Base-by-base conservation (phyloP, 2,797 vertebrate genomes). In the Eremophila alpestris region DNA sequence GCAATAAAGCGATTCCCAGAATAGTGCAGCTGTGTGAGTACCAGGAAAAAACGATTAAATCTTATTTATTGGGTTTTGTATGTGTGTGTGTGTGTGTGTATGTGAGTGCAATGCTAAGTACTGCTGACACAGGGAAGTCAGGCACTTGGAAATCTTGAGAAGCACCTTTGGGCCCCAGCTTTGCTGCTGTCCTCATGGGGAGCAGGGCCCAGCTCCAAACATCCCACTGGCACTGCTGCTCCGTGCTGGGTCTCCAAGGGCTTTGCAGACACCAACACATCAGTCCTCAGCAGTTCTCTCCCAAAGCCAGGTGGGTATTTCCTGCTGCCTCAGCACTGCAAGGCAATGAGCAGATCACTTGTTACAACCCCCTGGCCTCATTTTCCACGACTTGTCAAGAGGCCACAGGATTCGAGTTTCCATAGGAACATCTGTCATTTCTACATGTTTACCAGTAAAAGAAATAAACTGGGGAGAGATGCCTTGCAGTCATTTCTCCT, bases 21-120 rank as follows among this genome's bases (percentile, higher is more conserved):
- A 97, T 92, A 96, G 94, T 91, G 78, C 85, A 94, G 94, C 93
- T 93, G 52, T 58, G 68, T 82, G 92, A 97, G 96, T 93, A 96
- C 75, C 81, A 65, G 89, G 93, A 96, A 97, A 96, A n/a, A 86
- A 78, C 48, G 21, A 91, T 92, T 87, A 68, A 49, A 71, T 83
- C 84, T 38, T 80, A 70, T 83, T 89, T 95, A 55, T 48, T 65
- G 40, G 38, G 17, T 70, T 87, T 59, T 20, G 29, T 60, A 34
- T 60, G n/a, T 12, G 29, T 16, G 23, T 60, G n/a, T 12, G 29
- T 16, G 23, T 0, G 2, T 1, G 4, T 24, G 62, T 14, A 5
- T 89, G 76, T 49, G 41, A n/a, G 16, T 11, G 48, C 16, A 54
- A 43, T 45, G 45, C 16, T 74, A 60, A 89, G 30, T 11, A 7